A percentile compares a stretch with the other conserved stretches of the same genome.
Evolutionary conservation across 2,888 invertebrate species (phyloP).

Genomic region (Trichacis sp.): DNA sequence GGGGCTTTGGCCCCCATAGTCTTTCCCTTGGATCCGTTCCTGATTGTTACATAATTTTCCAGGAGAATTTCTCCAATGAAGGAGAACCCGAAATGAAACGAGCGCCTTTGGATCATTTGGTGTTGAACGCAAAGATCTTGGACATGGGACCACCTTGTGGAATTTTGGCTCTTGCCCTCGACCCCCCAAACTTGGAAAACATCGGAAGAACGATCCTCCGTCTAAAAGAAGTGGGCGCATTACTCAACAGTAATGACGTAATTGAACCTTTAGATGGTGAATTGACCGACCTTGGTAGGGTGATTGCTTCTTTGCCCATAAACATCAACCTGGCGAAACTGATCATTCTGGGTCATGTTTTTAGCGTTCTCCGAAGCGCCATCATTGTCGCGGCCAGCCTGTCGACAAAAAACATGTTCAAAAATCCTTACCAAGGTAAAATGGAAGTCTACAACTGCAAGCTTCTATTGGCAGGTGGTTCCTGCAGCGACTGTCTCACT

Average conservation of each 20-base stretch:
- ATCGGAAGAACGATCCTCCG: slow-evolving; percentile 85
- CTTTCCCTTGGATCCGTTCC: too few species aligned
- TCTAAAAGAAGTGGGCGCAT: slow-evolving; percentile 89
- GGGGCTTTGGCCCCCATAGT: too few species aligned
- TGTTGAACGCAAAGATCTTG: slow-evolving; percentile 86
- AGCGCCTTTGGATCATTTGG: slow-evolving; percentile 83
- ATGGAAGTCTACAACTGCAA: slow-evolving; percentile 81
- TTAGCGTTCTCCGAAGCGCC: slow-evolving; percentile 85
- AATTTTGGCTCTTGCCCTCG: slow-evolving; percentile 85
- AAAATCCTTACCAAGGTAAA: slow-evolving; percentile 78
- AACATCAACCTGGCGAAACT: slow-evolving; percentile 86
- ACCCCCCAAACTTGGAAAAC: slow-evolving; percentile 87
- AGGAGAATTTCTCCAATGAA: slow-evolving; percentile 60
- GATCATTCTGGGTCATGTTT: slow-evolving; percentile 87
- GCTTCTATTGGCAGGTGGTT: slow-evolving; percentile 84
- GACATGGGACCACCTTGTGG: slow-evolving; percentile 85
- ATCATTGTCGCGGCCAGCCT: slow-evolving; percentile 90
- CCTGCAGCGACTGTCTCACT: slow-evolving; percentile 87
- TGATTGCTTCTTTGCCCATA: slow-evolving; percentile 86
- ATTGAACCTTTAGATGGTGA: slow-evolving; percentile 79
- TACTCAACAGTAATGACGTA: slow-evolving; percentile 74
- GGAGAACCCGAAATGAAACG: slow-evolving; percentile 82
- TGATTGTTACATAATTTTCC: too few species aligned
- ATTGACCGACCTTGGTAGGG: slow-evolving; percentile 85
- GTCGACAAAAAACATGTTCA: slow-evolving; percentile 85